Evolutionary conservation across 2,797 vertebrate species (phyloP).

Genomic region (Thunnus albacares): DNA sequence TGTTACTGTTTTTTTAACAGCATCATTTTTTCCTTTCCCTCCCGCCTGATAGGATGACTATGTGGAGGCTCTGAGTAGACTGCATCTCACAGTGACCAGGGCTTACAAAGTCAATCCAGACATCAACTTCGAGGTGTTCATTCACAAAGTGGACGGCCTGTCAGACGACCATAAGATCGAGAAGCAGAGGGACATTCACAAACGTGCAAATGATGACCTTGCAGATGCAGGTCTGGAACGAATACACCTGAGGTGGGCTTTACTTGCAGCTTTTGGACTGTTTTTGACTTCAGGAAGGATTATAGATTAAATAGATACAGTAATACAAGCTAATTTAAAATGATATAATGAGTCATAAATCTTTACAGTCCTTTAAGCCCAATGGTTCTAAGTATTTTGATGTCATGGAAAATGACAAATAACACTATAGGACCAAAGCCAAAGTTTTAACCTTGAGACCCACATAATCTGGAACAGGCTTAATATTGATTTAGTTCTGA

Average conservation of each 20-base stretch:
- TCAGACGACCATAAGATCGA: constrained; percentile 99
- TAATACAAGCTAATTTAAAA: neutral
- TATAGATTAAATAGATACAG: neutral
- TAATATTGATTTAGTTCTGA: neutral
- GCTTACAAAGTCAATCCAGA: constrained; percentile 99
- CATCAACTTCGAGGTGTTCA: constrained; percentile 99
- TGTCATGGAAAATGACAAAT: neutral
- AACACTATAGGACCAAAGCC: neutral
- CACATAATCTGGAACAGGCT: neutral
- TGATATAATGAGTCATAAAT: neutral
- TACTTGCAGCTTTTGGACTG: neutral
- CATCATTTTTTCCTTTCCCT: neutral
- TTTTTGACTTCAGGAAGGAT: neutral
- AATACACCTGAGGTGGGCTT: constrained; percentile 86
- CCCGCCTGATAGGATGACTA: constrained; percentile 92
- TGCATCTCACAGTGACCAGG: constrained; percentile 98
- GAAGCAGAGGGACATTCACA: constrained; percentile 99
- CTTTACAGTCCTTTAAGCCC: neutral
- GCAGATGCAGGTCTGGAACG: constrained; percentile 95
- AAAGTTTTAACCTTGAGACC: neutral
- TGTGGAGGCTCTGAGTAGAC: constrained; percentile 96
- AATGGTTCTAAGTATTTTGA: neutral
- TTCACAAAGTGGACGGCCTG: constrained; percentile 99
- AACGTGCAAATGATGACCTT: constrained; percentile 98
- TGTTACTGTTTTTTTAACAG: constrained; percentile 7